Evolutionary conservation across 2,888 invertebrate species (phyloP), one percentile per base, ranked within the genome.

Genomic region (Sesia apiformis): DNA sequence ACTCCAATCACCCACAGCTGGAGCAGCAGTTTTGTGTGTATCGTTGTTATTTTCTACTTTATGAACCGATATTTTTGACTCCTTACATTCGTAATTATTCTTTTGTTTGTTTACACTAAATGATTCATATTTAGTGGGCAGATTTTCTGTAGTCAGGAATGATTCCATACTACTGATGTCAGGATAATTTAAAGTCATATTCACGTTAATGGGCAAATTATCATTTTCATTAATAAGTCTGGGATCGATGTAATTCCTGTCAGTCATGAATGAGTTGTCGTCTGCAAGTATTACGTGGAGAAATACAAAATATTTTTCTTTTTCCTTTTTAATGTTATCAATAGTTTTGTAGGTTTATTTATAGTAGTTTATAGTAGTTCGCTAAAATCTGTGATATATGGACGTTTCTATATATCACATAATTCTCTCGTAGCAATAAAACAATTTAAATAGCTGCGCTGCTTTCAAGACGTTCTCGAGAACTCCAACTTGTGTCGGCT

Each of bases 171-270:
- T 90, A 66, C 90, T 90, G 51, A 90, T 87, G 58, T 88, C 90
- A 23, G 90, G 88, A 61, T 90, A 90, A 65, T 90, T 86, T 61
- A 88, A 67, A 62, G 90, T 82, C 39, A 85, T 90, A 60, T 86
- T 89, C 23, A 90, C 88, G 66, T 89, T 90, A 42, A 93, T 91
- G 23, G 93, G 91, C 53, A 94, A 82, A 81, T 93, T 93, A 76
- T 94, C 93, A 73, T 92, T 92, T 79, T 92, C 92, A 75, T 94
- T 94, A 56, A 94, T 94, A 56, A 94, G 84, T 64, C 90, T 82
- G 40, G 91, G 91, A 71, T 92, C 92, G 58, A 92, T 89, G 59
- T 89, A 89, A 70, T 83, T 87, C 70, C 89, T 88, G 65, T 88
- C 91, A 39, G 87, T 83, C 78, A 87, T 82, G 41, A 88, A 86